A percentile compares a stretch with the other conserved stretches of the same genome.
Conservation (phyloP, 2,113 vertebrate species). For the Myrmecobius fasciatus region DNA sequence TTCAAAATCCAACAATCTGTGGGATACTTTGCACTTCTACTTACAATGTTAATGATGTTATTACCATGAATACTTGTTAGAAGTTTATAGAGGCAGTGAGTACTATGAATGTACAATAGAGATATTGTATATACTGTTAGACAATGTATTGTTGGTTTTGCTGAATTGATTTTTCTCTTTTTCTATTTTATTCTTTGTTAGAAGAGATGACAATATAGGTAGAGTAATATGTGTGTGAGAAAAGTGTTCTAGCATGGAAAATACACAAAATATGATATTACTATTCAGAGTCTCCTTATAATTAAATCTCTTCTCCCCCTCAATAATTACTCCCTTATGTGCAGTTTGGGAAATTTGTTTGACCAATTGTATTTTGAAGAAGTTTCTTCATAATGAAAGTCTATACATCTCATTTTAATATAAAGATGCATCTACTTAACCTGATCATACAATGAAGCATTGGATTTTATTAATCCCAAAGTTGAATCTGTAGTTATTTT, state of each 20-base stretch:
- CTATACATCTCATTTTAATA: background rate
- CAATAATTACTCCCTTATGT: background rate
- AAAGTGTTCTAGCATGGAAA: background rate
- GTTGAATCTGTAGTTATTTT: background rate
- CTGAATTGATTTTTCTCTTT: background rate
- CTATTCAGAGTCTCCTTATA: background rate
- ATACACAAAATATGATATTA: background rate
- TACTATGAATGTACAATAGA: background rate
- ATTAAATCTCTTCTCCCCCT: background rate
- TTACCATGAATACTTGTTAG: no score
- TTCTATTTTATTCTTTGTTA: background rate
- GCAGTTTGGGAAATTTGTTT: background rate
- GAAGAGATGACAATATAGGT: background rate
- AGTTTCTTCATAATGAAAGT: background rate
- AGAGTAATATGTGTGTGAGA: background rate
- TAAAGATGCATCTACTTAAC: background rate
- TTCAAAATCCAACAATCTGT: no score
- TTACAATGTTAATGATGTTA: no score
- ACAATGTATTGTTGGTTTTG: background rate
- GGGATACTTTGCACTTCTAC: no score
- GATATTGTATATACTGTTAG: background rate
- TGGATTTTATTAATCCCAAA: background rate
- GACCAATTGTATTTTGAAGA: background rate
- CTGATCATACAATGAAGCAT: background rate
- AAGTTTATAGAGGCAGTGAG: no score